Base-by-base conservation (phyloP, 2,888 invertebrate species). In the Bombylius major region DNA sequence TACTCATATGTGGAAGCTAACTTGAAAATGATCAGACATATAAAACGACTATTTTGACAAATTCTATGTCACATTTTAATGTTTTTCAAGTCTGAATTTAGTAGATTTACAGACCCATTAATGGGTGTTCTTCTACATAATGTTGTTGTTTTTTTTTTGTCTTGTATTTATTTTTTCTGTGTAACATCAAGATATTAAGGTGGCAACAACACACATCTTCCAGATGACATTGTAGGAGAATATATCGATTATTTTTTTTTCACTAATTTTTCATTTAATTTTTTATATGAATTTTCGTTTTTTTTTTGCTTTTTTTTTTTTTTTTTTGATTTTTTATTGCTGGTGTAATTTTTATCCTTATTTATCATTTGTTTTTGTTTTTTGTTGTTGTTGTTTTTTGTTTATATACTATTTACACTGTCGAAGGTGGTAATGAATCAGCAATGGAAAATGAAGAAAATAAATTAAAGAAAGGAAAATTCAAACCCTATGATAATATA, bases 51-150 rank as follows among this genome's bases (percentile, higher is more conserved):
- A 42, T 42, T 57, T 59, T 59, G 59, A 59, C 59, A 57, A 59
- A 59, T 59, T 56, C 54, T 54, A 52, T 54, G 59, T 59, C 59
- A 59, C 50, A 47, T 55, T 51, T 59, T 59, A 59, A 59, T 59
- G 59, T 57, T 54, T 44, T 51, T 44, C 9, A 7, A 47, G 47
- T 47, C 31, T 47, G 47, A 47, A 31, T 47, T 47, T 47, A 42
- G 13, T 42, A 36, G 49, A 48, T 48, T 42, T 54, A 33, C 50
- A 33, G 47, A 34, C 14, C 47, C 39, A 42, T 42, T 42, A 42
- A 42, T 42, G 39, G 39, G 39, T 42, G 39, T 42, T 42, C 12
- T 42, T 42, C 4, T 42, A 42, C 39, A 42, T 42, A 11, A 11
- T 11, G 8, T 11, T 42, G 34, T 36, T 7, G 5, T 1, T 36